phyloP scores from a whole-genome alignment of 2,888 invertebrate genomes.

The Sarcophaga rosellei region DNA sequence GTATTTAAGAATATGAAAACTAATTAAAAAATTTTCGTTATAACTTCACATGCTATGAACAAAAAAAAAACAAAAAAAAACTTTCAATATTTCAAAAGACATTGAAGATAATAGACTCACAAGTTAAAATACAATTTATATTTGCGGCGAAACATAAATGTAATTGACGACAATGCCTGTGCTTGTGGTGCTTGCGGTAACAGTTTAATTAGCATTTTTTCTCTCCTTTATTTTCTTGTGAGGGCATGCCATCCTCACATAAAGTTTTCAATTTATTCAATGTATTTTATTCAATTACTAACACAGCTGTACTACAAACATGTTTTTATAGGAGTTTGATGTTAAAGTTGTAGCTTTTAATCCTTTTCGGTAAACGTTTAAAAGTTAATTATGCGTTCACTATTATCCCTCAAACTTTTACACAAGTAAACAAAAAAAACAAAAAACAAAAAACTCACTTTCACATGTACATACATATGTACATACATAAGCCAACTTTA shows the following conservation, averaged over 20 bases:
- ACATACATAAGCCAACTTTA: conserved; percentile 15
- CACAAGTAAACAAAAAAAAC: not conserved
- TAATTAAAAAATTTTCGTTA: too few species aligned
- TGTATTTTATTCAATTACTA: not conserved
- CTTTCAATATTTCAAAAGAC: too few species aligned
- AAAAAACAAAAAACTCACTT: not conserved
- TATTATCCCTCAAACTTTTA: conserved; percentile 55
- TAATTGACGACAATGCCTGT: too few species aligned
- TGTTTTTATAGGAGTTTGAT: not conserved
- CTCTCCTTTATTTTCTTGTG: too few species aligned
- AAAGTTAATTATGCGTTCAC: conserved; percentile 76
- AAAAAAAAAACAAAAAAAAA: too few species aligned
- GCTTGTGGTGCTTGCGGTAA: too few species aligned
- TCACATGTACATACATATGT: not conserved
- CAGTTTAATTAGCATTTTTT: too few species aligned
- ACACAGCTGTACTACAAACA: not conserved
- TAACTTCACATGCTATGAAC: too few species aligned
- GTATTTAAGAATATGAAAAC: too few species aligned
- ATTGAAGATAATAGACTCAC: too few species aligned
- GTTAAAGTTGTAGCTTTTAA: conserved; percentile 70
- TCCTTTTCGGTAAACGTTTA: conserved; percentile 72
- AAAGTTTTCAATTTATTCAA: not conserved
- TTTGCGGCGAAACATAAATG: too few species aligned
- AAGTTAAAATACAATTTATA: not conserved
- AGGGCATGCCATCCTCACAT: not conserved